Evolutionary conservation across 2,113 vertebrate genomes (phyloP).

Genomic region (Tiliqua scincoides): DNA sequence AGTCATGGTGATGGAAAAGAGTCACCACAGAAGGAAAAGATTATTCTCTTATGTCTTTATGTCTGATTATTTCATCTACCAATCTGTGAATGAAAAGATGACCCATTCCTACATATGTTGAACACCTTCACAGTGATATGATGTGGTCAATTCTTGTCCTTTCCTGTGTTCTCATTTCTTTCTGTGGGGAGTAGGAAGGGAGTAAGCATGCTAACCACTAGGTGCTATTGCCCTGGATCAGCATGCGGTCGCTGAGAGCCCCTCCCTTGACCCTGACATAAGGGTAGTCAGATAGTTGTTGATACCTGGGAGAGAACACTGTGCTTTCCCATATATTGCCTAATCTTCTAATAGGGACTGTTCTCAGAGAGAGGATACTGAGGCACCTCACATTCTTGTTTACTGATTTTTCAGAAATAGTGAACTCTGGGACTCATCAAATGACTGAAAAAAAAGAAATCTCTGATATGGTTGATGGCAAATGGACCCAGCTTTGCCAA

Average conservation of each 20-base stretch:
- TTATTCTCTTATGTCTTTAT: too few relatives aligned
- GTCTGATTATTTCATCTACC: background rate
- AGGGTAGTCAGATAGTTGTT: background rate
- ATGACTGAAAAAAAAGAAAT: background rate
- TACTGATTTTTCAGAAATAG: background rate
- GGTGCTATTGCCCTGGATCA: too few relatives aligned
- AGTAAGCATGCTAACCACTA: too few relatives aligned
- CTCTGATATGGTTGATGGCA: conserved; percentile 16
- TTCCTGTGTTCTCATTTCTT: too few relatives aligned
- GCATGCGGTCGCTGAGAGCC: too few relatives aligned
- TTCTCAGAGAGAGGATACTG: background rate
- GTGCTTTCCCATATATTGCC: background rate
- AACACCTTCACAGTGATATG: background rate
- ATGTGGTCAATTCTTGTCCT: too few relatives aligned
- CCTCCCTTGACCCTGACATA: background rate
- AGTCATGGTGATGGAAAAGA: background rate
- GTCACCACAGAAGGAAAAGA: too few relatives aligned
- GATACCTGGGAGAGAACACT: background rate
- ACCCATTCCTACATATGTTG: background rate
- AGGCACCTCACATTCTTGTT: background rate
- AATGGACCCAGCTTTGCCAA: conserved; percentile 3
- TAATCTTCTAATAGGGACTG: background rate
- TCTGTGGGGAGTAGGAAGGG: too few relatives aligned
- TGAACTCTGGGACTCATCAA: background rate
- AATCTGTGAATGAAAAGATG: background rate